Base-by-base conservation (phyloP, 2,113 vertebrate genomes). In the Ornithorhynchus anatinus region DNA sequence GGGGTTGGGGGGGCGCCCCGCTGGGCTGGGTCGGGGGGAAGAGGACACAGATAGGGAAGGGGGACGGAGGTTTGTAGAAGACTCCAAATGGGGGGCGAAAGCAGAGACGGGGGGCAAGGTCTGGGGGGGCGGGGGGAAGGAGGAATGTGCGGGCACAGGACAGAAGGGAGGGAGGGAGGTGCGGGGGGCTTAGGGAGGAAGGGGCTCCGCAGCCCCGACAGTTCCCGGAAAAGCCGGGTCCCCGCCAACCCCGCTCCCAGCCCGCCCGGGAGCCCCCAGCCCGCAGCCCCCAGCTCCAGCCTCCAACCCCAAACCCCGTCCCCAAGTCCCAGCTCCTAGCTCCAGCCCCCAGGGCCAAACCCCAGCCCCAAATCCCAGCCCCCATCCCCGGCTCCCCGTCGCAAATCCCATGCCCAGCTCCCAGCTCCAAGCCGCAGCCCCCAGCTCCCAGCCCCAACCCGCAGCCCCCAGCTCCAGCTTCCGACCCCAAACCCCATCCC, bases 381-480 rank as follows among this genome's bases (percentile, higher is more conserved):
- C n/a, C 54, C 10, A 42, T 40, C 45, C 38, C 40, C 20, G 31
- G 31, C 22, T 12, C 45, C 25, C 31, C 36, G 19, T n/a, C 33
- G 20, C 31, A 9, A 13, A 15, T 16, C 33, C 13, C 20, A n/a
- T 14, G 53, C 33, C 20, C 17, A 23, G 32, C 32, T 22, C n/a
- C 12, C 32, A n/a, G 13, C 8, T 10, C 10, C 32, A 25, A 11
- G 33, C 36, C 16, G 14, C 35, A 66, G 35, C n/a, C 27, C n/a
- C 29, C 29, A 7, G 29, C 16, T 22, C 40, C 60, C 35, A 47
- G 44, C 12, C 3, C 32, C 64, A 54, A 33, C 12, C 50, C 14
- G 16, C 57, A 1, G 0, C 52, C 4, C 62, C 1, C 11, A 10
- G 80, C 88, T 93, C 91, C n/a, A n/a, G n/a, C n/a, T n/a, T n/a